phyloP scores from a whole-genome alignment of 2,888 invertebrate genomes.

The Parnassius orleans region DNA sequence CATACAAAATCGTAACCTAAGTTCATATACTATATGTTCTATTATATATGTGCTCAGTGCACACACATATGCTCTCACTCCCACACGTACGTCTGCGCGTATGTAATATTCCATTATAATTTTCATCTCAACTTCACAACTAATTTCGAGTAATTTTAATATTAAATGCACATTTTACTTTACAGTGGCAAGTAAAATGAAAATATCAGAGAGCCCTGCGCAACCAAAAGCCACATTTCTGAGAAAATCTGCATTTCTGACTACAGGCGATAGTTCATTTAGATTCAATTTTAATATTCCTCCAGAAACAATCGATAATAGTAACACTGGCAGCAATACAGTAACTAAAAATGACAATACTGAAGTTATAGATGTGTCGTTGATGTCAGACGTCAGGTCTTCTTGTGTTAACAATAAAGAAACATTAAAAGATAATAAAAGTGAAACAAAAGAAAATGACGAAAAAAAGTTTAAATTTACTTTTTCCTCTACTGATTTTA shows the following conservation, averaged over 20 bases:
- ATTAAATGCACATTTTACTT: constrained; percentile 32
- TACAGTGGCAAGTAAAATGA: constrained; percentile 81
- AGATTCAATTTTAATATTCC: constrained; percentile 72
- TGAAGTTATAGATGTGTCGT: constrained; percentile 18
- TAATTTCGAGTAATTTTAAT: too few species aligned
- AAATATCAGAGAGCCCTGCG: constrained; percentile 73
- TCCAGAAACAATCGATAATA: constrained; percentile 46
- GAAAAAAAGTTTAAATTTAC: constrained; percentile 60
- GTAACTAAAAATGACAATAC: constrained; percentile 29
- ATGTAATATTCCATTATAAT: too few species aligned
- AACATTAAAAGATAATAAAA: constrained; percentile 34
- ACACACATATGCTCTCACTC: too few species aligned
- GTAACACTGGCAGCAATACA: constrained; percentile 31
- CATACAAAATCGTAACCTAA: too few species aligned
- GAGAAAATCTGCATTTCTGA: constrained; percentile 82
- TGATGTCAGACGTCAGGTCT: constrained; percentile 8
- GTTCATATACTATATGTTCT: too few species aligned
- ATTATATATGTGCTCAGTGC: too few species aligned
- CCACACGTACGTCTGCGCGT: too few species aligned
- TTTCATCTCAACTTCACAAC: too few species aligned
- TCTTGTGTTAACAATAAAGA: constrained; percentile 32
- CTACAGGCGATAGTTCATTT: constrained; percentile 77
- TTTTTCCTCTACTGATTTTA: constrained; percentile 79
- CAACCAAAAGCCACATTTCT: constrained; percentile 84
- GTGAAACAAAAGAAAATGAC: constrained; percentile 36